A percentile compares a stretch with the other conserved stretches of the same genome.
Evolutionary conservation across 2,888 invertebrate genomes (phyloP).

Genomic region (Crocallis elinguaria): DNA sequence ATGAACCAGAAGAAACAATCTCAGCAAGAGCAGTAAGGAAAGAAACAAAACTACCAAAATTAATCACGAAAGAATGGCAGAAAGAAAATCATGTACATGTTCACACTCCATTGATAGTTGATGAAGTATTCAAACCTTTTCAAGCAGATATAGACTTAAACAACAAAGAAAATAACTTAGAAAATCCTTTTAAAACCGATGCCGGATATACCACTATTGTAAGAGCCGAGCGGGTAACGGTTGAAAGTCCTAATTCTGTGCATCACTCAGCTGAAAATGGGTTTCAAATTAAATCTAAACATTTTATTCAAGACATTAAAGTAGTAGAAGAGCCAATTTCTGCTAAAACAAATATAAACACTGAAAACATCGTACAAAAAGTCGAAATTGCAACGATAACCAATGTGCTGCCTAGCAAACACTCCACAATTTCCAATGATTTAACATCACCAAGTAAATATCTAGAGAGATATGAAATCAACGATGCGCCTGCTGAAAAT

Average conservation of each 20-base stretch:
- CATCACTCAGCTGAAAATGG: conserved; percentile 23
- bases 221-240: conserved; percentile 22
- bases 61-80: conserved; percentile 28
- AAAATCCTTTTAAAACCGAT: conserved; percentile 21
- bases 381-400: background rate
- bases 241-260: conserved; percentile 22
- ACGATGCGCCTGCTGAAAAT: background rate
- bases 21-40: conserved; percentile 16
- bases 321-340: background rate
- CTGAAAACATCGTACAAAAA: background rate
- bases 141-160: conserved; percentile 22
- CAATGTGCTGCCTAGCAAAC: background rate
- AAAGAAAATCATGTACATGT: conserved; percentile 25
- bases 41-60: conserved; percentile 33
- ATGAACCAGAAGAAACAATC: conserved; percentile 35
- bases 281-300: conserved; percentile 16
- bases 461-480: conserved; percentile 6
- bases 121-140: conserved; percentile 54
- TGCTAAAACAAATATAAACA: background rate
- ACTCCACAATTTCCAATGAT: background rate
- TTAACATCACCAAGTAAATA: background rate
- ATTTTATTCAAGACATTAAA: conserved; percentile 6
- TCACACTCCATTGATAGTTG: conserved; percentile 57
- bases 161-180: conserved; percentile 13
- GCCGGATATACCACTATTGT: conserved; percentile 3